Conservation (phyloP, 1,140 invertebrate genomes). For the Wiebesia pumilae region DNA sequence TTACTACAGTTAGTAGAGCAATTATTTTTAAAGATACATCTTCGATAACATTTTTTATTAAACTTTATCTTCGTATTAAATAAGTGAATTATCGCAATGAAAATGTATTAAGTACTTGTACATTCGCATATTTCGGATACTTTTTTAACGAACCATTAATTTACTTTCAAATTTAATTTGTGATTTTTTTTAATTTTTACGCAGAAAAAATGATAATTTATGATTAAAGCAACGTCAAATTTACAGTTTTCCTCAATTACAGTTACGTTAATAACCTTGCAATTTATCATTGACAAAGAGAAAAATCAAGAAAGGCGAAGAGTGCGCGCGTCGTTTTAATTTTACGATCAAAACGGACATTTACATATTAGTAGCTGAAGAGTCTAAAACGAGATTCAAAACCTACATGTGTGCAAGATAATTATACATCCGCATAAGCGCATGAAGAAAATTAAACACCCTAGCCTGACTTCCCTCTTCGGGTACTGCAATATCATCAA, state of each 20-base stretch:
- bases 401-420: slow-evolving; percentile 10
- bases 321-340: slow-evolving; percentile 40
- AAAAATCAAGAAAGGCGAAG: slow-evolving; percentile 27
- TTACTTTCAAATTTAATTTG: slow-evolving; percentile 14
- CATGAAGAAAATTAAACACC: slow-evolving; percentile 36
- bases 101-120: not conserved
- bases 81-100: not conserved
- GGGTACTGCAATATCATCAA: slow-evolving; percentile 12
- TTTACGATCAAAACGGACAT: slow-evolving; percentile 52
- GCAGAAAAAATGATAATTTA: slow-evolving; percentile 31
- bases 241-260: slow-evolving; percentile 34
- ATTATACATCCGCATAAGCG: slow-evolving; percentile 12
- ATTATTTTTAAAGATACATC: not conserved
- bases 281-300: slow-evolving; percentile 45
- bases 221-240: slow-evolving; percentile 32
- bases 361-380: slow-evolving; percentile 44
- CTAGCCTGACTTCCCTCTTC: not conserved
- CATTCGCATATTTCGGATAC: not conserved
- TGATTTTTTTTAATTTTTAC: slow-evolving; percentile 11
- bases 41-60: not conserved
- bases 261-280: slow-evolving; percentile 50
- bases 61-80: not conserved
- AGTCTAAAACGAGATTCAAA: slow-evolving; percentile 34
- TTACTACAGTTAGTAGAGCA: not conserved
- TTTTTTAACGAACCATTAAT: slow-evolving; percentile 1